Base-by-base conservation (phyloP, 2,797 vertebrate species). In the Chrosomus eos region DNA sequence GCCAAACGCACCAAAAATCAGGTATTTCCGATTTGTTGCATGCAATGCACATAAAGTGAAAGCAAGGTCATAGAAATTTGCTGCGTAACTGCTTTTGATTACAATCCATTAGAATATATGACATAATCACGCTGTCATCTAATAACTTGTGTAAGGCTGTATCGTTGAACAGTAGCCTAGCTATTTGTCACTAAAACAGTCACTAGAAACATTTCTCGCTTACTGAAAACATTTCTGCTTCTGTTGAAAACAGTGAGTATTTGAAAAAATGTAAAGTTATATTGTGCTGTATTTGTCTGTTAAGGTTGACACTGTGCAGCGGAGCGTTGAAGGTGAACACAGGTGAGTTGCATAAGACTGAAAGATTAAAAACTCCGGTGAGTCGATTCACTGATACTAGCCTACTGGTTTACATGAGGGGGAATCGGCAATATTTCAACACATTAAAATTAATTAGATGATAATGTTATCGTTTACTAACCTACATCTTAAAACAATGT, bases 41-140 rank as follows among this genome's bases (percentile, higher is more conserved):
- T 70, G 64, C 38, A 51, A 43, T 68, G 19, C 3, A 70, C 26
- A 10, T 58, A 43, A 78, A 78, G 36, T 45, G 38, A 78, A 84
- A 84, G 19, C 51, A 70, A 77, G 62, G 45, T 77, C 73, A 77
- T 31, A 21, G 4, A 66, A 5, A 31, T 18, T 7, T 33, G 38
- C 55, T 48, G 23, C n/a, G 14, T 38, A 62, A 45, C 11, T 14
- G 2, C 7, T 45, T 72, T 31, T 48, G 3, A 33, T 13, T 2
- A 55, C 5, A 38, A 64, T 9, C 5, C 11, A 7, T 55, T 16
- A 38, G 9, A 64, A 10, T 19, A 10, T 19, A 5, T 31, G 60
- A 16, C 10, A 33, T 33, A 53, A 74, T 21, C 26, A 53, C 45
- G 45, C 14, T 48, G 7, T 21, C 14, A 8, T 72, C n/a, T 43